Evolutionary conservation across 2,797 vertebrate genomes (phyloP), one percentile per base, ranked within the genome.

Genomic region (Anguilla obscura): DNA sequence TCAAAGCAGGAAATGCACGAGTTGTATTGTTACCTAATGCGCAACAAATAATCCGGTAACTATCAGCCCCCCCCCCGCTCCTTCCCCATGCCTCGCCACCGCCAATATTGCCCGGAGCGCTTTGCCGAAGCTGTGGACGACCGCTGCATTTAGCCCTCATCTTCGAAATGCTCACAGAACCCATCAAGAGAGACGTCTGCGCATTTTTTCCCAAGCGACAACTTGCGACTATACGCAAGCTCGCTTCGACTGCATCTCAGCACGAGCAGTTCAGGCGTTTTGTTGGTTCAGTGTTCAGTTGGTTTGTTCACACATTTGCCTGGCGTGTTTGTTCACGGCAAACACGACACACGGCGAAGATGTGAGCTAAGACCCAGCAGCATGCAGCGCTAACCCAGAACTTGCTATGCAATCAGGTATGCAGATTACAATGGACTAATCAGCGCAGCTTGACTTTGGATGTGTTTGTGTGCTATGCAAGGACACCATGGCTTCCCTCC

Each of bases 91-190:
- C 85, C 89, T 92, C 92, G 92, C 91, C 90, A 91, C 88, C 76
- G 91, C 87, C 93, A 89, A 93, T 91, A 93, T 5, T 1, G 91
- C 94, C 92, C 36, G 16, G 0, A 93, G 94, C 90, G 1, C 83
- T 91, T 0, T 0, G 89, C 89, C 86, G 89, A 30, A 84, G 90
- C 66, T 50, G 82, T 48, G 90, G 89, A 89, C 87, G 89, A 91
- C 91, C 50, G 58, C 87, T 18, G 85, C 52, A 90, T 90, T 93
- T 92, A 90, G 89, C 58, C 89, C 93, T 95, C 93, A 93, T 94
- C 93, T 92, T 91, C 91, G 89, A 90, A 85, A 94, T 94, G 92
- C 93, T 94, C 93, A 89, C 91, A 87, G 93, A 93, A 91, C 92
- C 92, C 93, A 93, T 95, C 94, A 94, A 82, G 84, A 3, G 30